These are phyloP conservation scores for Rhyacophila brunnea DNA, from an alignment of 1,140 invertebrate species.

Conservation along the genomic window DNA sequence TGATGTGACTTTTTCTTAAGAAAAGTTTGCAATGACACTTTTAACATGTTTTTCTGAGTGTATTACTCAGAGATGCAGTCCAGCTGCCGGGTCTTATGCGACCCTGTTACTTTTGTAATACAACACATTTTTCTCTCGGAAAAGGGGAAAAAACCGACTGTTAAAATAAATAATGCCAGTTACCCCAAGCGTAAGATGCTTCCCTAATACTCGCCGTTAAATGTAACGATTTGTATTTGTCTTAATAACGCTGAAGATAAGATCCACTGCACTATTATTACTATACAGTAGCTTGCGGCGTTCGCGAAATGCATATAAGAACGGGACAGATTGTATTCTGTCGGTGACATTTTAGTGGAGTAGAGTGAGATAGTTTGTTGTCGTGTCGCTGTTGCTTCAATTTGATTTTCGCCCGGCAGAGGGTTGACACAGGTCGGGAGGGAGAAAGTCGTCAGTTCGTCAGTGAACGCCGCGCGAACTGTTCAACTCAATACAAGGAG, in stretches of 20 bases:
- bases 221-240: slow-evolving; percentile 22
- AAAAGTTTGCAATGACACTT: too few relatives aligned
- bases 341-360: too few relatives aligned
- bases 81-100: background rate
- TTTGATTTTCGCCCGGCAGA: background rate
- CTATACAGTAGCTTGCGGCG: background rate
- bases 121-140: background rate
- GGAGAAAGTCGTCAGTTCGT: slow-evolving; percentile 28
- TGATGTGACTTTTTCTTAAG: too few relatives aligned
- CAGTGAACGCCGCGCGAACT: slow-evolving; percentile 24
- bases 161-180: slow-evolving; percentile 2
- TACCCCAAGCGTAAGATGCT: background rate
- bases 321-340: background rate
- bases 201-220: slow-evolving; percentile 9
- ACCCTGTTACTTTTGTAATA: background rate
- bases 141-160: background rate
- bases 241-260: slow-evolving; percentile 16
- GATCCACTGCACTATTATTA: slow-evolving; percentile 16
- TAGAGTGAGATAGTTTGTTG: too few relatives aligned
- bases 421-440: slow-evolving; percentile 18
- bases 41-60: too few relatives aligned
- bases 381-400: too few relatives aligned
- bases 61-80: too few relatives aligned
- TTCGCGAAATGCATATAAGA: slow-evolving; percentile 9
- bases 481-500: too few relatives aligned